Evolutionary conservation across 2,797 vertebrate species (phyloP), one percentile per base, ranked within the genome.

Genomic region (Mormyrus hasselquistii): DNA sequence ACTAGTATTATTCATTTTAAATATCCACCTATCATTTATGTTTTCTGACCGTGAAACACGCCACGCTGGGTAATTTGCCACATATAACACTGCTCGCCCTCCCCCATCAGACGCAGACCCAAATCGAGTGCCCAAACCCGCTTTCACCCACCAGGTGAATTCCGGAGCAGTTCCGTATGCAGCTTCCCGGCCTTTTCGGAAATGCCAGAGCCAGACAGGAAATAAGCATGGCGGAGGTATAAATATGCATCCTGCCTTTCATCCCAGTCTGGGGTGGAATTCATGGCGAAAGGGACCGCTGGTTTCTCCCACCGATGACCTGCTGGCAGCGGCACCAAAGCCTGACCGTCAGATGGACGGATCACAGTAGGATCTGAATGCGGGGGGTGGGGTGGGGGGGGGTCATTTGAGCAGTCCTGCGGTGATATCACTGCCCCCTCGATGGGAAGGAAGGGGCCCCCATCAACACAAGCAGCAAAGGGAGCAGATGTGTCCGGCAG

Each of bases 171-270:
- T 25, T 55, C 85, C 10, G 53, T 22, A 34, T 7, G 85, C 16
- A 34, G 85, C 6, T 84, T 84, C 44, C 50, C 16, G 29, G 50
- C 85, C 22, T 38, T 38, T 86, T 38, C 85, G 52, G 49, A 86
- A 55, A 55, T 22, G 52, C 52, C 50, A 16, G 25, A 50, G 47
- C 47, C 52, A 4, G 9, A 38, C 50, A 86, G 49, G 50, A 86
- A 52, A 19, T 55, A 55, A 29, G 84, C 50, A 53, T 19, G 38
- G 9, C 1, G 22, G 22, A 50, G 16, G 84, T 3, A 3, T 22
- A 38, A 86, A 86, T 55, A 50, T 55, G 44, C 79, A 50, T 86
- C 50, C 79, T 84, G 79, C 47, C 79, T 47, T 86, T 53, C 84
- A 86, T 86, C 84, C 41, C 79, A 8, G 79, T 38, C 53, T 55